A percentile compares a stretch with the other conserved stretches of the same genome.
These are phyloP conservation scores for Drosophila bifasciata DNA, from an alignment of 1,140 invertebrate genomes.

Conservation along the genomic window DNA sequence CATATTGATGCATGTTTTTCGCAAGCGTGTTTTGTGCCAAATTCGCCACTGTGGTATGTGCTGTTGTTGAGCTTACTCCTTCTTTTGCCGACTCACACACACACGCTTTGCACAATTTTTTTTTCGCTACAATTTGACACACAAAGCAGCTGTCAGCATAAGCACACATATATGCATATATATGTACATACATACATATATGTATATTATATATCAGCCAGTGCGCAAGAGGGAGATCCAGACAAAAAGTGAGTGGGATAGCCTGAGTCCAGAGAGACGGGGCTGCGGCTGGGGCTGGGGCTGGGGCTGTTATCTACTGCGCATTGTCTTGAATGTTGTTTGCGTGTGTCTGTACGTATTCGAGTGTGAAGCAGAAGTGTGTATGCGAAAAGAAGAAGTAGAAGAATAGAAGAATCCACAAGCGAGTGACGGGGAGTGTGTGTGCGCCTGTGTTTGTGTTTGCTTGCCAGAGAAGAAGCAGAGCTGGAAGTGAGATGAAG, in stretches of 20 bases:
- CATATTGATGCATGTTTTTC: no score
- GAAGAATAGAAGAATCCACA: background rate
- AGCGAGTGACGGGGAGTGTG: slow-evolving; percentile 29
- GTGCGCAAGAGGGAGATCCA: slow-evolving; percentile 12
- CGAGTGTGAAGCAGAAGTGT: no score
- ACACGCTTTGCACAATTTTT: slow-evolving; percentile 15
- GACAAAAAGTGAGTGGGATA: slow-evolving; percentile 10
- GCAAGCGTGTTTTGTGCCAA: background rate
- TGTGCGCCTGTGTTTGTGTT: slow-evolving; percentile 28
- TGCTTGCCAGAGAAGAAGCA: slow-evolving; percentile 33
- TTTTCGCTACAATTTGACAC: slow-evolving; percentile 66
- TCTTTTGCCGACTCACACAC: slow-evolving; percentile 19
- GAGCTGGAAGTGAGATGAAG: slow-evolving; percentile 57
- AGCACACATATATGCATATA: slow-evolving; percentile 22
- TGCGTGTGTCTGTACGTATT: slow-evolving; percentile 68
- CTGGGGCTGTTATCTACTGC: slow-evolving; percentile 73
- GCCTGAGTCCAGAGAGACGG: background rate
- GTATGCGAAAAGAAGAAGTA: slow-evolving; percentile 35
- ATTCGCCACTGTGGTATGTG: slow-evolving; percentile 30
- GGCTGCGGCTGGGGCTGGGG: slow-evolving; percentile 32
- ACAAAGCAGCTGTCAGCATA: slow-evolving; percentile 66
- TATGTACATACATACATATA: slow-evolving; percentile 26
- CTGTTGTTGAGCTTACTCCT: slow-evolving; percentile 15
- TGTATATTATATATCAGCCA: slow-evolving; percentile 53
- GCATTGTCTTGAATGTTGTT: slow-evolving; percentile 79